phyloP scores from a whole-genome alignment of 1,140 invertebrate genomes.

The Drosophila quadrilineata region DNA sequence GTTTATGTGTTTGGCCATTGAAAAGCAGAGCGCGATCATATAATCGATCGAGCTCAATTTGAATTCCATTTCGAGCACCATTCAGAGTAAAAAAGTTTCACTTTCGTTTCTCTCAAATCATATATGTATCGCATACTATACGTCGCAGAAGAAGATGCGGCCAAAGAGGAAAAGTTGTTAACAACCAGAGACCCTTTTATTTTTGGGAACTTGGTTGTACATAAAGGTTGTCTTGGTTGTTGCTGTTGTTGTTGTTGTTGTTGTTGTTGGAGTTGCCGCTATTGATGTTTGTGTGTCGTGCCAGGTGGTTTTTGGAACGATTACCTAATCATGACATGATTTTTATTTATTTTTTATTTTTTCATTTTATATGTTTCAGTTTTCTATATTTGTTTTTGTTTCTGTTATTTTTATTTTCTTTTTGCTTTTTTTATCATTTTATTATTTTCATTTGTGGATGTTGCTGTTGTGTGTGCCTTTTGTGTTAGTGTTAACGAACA shows the following conservation, averaged over 20 bases:
- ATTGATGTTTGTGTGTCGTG: constrained; percentile 70
- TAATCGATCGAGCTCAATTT: constrained; percentile 52
- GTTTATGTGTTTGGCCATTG: constrained; percentile 32
- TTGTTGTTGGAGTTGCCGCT: constrained; percentile 43
- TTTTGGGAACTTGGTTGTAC: not conserved
- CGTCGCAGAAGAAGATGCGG: constrained; percentile 44
- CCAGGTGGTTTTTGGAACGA: constrained; percentile 70
- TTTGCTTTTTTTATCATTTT: too few species aligned
- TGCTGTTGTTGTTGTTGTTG: constrained; percentile 18
- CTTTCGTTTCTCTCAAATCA: constrained; percentile 62
- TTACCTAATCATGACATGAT: constrained; percentile 69
- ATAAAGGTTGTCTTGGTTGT: not conserved
- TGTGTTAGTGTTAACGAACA: constrained; percentile 16
- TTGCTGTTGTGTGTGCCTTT: too few species aligned
- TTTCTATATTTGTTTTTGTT: not conserved
- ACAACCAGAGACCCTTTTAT: constrained; percentile 59
- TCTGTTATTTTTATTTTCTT: too few species aligned
- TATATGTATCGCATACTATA: too few species aligned
- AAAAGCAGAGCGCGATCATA: constrained; percentile 32
- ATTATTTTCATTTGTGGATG: too few species aligned
- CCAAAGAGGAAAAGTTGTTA: constrained; percentile 60
- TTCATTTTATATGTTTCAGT: constrained; percentile 13
- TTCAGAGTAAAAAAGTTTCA: constrained; percentile 51
- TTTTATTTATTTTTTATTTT: constrained; percentile 44
- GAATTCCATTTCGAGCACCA: constrained; percentile 41